phyloP scores from a whole-genome alignment of 2,888 invertebrate genomes.

The Gryllus longicercus region DNA sequence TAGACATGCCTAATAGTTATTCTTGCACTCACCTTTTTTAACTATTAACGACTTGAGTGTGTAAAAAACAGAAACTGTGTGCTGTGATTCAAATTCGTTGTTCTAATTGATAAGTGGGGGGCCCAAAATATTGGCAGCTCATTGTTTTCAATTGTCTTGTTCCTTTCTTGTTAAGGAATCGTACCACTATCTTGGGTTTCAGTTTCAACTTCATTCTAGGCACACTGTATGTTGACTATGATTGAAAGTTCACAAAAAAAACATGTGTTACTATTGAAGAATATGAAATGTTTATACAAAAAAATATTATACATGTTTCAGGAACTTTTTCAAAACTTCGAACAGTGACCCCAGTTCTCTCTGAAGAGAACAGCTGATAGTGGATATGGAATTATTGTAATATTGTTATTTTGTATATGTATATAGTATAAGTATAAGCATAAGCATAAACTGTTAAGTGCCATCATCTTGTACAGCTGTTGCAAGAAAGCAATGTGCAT shows the following conservation, averaged over 20 bases:
- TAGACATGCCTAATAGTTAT: too few species aligned
- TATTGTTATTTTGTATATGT: slow-evolving; percentile 7
- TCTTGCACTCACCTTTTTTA: not conserved
- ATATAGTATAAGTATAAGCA: not conserved
- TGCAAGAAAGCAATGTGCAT: not conserved
- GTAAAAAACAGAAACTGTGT: not conserved
- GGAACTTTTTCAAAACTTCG: not conserved
- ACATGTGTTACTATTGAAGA: not conserved
- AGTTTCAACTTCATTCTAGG: not conserved
- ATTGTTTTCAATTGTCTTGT: slow-evolving; percentile 9
- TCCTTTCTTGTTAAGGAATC: not conserved
- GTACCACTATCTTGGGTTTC: not conserved
- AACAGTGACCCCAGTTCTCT: not conserved
- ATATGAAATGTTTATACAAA: not conserved
- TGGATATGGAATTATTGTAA: not conserved
- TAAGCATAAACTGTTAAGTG: not conserved
- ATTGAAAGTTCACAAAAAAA: too few species aligned
- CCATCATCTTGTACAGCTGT: not conserved
- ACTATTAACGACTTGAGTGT: not conserved
- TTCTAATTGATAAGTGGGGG: not conserved
- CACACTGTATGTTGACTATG: not conserved
- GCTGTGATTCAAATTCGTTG: slow-evolving; percentile 17
- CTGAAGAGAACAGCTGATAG: not conserved
- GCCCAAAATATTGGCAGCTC: not conserved
- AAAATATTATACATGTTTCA: not conserved